These are phyloP conservation scores for Cercocebus atys DNA, from an alignment of 2,113 vertebrate genomes.

Conservation along the genomic window DNA sequence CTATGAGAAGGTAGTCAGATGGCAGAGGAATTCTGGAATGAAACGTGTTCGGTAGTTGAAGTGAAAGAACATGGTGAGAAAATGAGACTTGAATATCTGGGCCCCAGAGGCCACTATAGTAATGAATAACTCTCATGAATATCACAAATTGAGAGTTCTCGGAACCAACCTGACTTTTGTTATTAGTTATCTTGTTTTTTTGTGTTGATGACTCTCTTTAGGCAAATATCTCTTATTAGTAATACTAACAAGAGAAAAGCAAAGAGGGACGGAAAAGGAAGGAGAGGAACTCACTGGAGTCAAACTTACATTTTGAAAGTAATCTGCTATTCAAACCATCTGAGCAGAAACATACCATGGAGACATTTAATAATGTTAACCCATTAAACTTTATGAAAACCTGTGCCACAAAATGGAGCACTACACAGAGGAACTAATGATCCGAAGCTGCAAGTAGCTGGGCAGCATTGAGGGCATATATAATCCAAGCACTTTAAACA, in stretches of 20 bases:
- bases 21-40: slow-evolving; percentile 45
- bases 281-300: neutral
- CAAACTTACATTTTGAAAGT: neutral
- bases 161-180: slow-evolving; percentile 58
- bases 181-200: neutral
- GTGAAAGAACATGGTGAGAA: slow-evolving; percentile 16
- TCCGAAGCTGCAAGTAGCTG: neutral
- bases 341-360: neutral
- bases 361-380: neutral
- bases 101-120: slow-evolving; percentile 67
- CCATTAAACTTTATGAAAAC: slow-evolving; percentile 15
- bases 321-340: neutral
- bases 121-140: slow-evolving; percentile 63
- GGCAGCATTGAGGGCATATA: neutral
- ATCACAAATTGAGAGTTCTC: slow-evolving; percentile 70
- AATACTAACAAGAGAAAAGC: neutral
- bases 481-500: neutral
- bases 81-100: slow-evolving; percentile 48
- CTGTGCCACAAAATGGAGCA: neutral
- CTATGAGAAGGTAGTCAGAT: neutral
- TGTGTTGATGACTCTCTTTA: neutral
- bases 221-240: neutral
- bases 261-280: neutral
- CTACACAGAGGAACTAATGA: neutral
- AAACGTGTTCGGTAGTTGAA: slow-evolving; percentile 37